Evolutionary conservation across 2,113 vertebrate genomes (phyloP), one percentile per base, ranked within the genome.

Genomic region (Gallinago media): DNA sequence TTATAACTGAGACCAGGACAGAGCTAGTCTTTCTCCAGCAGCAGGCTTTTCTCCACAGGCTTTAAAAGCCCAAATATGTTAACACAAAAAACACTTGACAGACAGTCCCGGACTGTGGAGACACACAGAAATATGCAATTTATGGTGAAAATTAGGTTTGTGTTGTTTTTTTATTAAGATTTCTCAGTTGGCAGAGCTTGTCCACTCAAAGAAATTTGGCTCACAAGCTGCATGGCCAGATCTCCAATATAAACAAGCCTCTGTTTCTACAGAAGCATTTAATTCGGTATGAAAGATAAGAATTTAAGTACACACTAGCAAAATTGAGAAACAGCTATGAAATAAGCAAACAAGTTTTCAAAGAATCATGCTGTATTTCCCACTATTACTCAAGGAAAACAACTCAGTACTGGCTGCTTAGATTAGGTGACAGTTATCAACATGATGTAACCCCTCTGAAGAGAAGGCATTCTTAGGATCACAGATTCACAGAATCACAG

Each of bases 211-310:
- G 79, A 97, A 78, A 97, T 19, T 11, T 95, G 94, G 26, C 85
- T 77, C 29, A 79, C 63, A 50, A 97, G 73, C 15, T 85, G 70
- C 46, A 97, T 25, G 2, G 95, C 96, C 95, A 97, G 49, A 88
- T 96, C 84, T 96, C 96, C 16, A 97, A 70, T 40, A 97, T 12
- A 96, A 92, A 49, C 75, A 95, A 49, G 89, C 80, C 13, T 83
- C 73, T 96, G 72, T 94, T 97, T 93, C 97, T 98, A 95, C 71
- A 76, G 79, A 94, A 23, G 80, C 25, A 92, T 38, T 94, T 88
- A 31, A 61, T 73, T 50, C 74, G 6, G 26, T 46, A 22, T 20
- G 70, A 88, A 75, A 79, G 12, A n/a, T 22, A 52, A 50, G 13
- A 50, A 63, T 20, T 72, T n/a, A 34, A 73, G 38, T 10, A 9